Conservation (phyloP, 2,888 invertebrate species). For the Endotricha flammealis region DNA sequence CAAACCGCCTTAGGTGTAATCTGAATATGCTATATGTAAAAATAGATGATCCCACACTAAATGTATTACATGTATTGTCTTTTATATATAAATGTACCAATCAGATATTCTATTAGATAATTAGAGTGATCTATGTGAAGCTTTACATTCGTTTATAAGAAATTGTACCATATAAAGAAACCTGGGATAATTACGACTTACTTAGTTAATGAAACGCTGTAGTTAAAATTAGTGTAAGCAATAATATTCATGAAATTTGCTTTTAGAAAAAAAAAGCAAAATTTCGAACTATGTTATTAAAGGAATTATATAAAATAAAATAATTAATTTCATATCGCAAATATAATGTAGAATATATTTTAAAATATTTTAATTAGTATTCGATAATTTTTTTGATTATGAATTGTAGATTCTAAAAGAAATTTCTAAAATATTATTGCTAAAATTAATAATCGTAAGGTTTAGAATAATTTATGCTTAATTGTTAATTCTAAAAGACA, state of each 20-base stretch:
- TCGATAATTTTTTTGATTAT: too few species aligned
- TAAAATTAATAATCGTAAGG: slow-evolving; percentile 5
- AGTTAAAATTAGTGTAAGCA: slow-evolving; percentile 24
- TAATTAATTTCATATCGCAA: too few species aligned
- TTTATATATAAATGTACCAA: slow-evolving; percentile 15
- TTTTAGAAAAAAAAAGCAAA: slow-evolving; percentile 7
- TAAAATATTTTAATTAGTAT: too few species aligned
- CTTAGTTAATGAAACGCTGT: slow-evolving; percentile 54
- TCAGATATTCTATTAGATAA: slow-evolving; percentile 23
- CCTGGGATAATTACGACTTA: slow-evolving; percentile 78
- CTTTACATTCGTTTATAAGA: slow-evolving; percentile 60
- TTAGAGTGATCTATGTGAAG: slow-evolving; percentile 58
- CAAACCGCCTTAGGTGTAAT: not conserved
- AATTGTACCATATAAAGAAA: slow-evolving; percentile 65
- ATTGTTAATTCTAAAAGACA: not conserved
- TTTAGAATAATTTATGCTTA: slow-evolving; percentile 1
- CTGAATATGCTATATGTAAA: slow-evolving; percentile 1
- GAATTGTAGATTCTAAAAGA: slow-evolving; percentile 17
- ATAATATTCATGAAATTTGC: slow-evolving; percentile 10
- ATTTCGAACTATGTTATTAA: not conserved
- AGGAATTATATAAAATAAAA: too few species aligned
- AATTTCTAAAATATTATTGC: slow-evolving; percentile 7
- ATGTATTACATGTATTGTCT: slow-evolving; percentile 12
- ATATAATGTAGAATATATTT: too few species aligned
- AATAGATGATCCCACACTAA: slow-evolving; percentile 6